Evolutionary conservation across 1,140 invertebrate genomes (phyloP).

Genomic region (Drosophila melanogaster): DNA sequence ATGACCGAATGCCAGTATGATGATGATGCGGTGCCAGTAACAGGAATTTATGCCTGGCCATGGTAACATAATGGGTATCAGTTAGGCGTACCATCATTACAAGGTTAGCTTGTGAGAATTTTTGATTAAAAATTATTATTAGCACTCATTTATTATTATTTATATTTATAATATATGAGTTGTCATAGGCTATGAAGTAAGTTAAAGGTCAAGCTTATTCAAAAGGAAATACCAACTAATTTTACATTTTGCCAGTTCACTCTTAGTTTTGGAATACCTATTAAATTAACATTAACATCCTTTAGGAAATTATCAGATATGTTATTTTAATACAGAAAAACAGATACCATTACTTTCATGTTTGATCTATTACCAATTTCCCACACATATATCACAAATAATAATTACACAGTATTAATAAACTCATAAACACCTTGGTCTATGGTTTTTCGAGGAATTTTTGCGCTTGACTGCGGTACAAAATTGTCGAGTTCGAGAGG

Average conservation of each 20-base stretch:
- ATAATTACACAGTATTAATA: constrained; percentile 7
- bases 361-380: neutral
- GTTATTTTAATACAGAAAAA: too few relatives aligned
- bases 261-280: too few relatives aligned
- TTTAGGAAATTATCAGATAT: too few relatives aligned
- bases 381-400: neutral
- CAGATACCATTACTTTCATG: too few relatives aligned
- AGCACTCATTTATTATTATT: too few relatives aligned
- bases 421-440: constrained; percentile 21
- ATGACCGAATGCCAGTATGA: neutral
- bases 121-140: neutral
- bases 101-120: too few relatives aligned
- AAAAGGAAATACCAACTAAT: too few relatives aligned
- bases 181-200: too few relatives aligned
- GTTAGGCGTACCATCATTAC: neutral
- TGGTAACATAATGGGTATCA: neutral
- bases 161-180: too few relatives aligned
- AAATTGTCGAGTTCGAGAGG: constrained; percentile 43
- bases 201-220: too few relatives aligned
- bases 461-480: constrained; percentile 34
- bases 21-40: neutral
- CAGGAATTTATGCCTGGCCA: neutral
- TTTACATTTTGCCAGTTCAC: too few relatives aligned
- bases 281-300: too few relatives aligned
- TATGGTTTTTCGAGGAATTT: constrained; percentile 30